Conservation (phyloP, 2,888 invertebrate species). For the Troilus luridus region DNA sequence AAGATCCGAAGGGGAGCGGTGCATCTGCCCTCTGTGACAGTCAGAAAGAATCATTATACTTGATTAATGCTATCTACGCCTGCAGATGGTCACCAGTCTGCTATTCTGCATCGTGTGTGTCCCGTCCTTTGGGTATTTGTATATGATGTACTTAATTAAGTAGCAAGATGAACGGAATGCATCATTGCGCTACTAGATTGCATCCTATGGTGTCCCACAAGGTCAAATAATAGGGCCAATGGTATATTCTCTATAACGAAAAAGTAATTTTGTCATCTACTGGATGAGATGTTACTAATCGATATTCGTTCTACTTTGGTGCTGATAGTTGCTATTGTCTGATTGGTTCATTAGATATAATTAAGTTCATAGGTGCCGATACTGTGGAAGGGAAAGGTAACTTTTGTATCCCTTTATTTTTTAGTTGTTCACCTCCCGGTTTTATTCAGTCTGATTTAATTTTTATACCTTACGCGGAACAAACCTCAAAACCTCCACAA, state of each 20-base stretch:
- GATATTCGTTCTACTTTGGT: no score
- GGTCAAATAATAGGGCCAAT: not conserved
- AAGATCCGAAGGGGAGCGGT: constrained; percentile 38
- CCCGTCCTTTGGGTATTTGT: not conserved
- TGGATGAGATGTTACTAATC: not conserved
- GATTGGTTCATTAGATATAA: no score
- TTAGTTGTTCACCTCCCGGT: no score
- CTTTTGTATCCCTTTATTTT: no score
- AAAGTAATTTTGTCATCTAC: not conserved
- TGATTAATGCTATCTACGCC: constrained; percentile 21
- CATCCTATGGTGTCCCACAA: not conserved
- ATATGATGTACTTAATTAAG: not conserved
- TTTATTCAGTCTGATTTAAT: no score
- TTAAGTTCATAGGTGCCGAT: no score
- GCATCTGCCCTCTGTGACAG: constrained; percentile 48
- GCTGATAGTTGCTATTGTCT: no score
- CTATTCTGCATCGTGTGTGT: not conserved
- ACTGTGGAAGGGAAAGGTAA: no score
- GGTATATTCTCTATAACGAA: not conserved
- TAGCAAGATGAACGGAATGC: not conserved
- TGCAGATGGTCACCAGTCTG: constrained; percentile 39
- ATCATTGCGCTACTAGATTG: not conserved
- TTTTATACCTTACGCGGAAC: no score
- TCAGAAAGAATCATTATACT: constrained; percentile 42
- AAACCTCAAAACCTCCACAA: no score